Evolutionary conservation across 2,797 vertebrate genomes (phyloP).

Genomic region (Cyprinella venusta): DNA sequence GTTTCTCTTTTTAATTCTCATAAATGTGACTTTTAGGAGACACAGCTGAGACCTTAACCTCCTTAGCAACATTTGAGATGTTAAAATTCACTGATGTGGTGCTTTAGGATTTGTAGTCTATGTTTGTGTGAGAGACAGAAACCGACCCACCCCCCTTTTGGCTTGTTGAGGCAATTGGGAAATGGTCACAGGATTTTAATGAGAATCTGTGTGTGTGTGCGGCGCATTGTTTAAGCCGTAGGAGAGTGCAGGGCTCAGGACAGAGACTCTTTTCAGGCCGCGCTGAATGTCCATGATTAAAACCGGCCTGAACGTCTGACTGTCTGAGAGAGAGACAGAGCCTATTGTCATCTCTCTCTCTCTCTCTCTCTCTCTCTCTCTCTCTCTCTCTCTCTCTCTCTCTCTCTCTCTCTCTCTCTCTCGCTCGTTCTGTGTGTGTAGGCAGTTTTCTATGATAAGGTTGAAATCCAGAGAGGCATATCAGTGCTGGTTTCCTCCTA

Average conservation of each 20-base stretch:
- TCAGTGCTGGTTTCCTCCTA: slow-evolving; percentile 50
- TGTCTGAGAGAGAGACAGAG: slow-evolving; percentile 52
- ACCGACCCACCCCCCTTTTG: not conserved
- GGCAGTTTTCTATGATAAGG: slow-evolving; percentile 56
- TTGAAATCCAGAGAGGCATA: slow-evolving; percentile 47
- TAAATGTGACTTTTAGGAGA: not conserved
- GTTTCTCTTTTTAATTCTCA: not conserved
- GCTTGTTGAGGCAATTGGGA: slow-evolving; percentile 32
- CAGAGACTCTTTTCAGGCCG: slow-evolving; percentile 58
- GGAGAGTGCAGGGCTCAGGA: slow-evolving; percentile 48
- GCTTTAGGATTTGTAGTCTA: not conserved
- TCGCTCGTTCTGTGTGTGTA: slow-evolving; percentile 23
- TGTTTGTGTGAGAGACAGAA: not conserved
- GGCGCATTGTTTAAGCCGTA: slow-evolving; percentile 52
- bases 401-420: slow-evolving; percentile 11
- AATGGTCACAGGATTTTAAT: slow-evolving; percentile 52
- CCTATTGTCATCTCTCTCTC: slow-evolving; percentile 40
- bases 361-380: slow-evolving; percentile 1
- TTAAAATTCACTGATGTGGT: no score
- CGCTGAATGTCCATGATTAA: slow-evolving; percentile 59
- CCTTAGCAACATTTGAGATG: not conserved
- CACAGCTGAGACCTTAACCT: no score
- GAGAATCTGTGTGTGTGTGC: slow-evolving; percentile 40
- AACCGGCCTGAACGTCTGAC: slow-evolving; percentile 54
- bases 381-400: slow-evolving; percentile 3